Conservation (phyloP, 2,113 vertebrate genomes). For the Vanacampus margaritifer region DNA sequence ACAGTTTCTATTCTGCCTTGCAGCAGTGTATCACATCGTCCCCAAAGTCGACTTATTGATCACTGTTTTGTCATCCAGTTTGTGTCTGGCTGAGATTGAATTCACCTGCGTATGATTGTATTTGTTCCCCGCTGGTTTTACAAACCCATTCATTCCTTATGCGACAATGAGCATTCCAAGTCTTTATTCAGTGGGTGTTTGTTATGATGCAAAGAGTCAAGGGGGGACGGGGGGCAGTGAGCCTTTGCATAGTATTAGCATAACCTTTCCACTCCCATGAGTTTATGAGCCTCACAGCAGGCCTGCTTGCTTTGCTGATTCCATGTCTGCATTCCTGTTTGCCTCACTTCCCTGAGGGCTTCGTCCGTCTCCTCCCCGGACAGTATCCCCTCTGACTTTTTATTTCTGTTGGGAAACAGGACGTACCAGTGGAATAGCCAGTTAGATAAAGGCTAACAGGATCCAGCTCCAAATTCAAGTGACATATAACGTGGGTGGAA, state of each 20-base stretch:
- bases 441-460: neutral
- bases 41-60: slow-evolving; percentile 36
- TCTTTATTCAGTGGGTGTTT: slow-evolving; percentile 17
- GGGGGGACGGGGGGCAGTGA: slow-evolving; percentile 21
- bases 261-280: slow-evolving; percentile 51
- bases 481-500: neutral
- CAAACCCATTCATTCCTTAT: slow-evolving; percentile 7
- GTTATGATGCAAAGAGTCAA: slow-evolving; percentile 17
- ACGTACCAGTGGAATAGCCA: neutral
- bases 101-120: slow-evolving; percentile 7
- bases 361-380: slow-evolving; percentile 4
- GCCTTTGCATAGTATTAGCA: slow-evolving; percentile 38
- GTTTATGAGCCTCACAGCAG: slow-evolving; percentile 38
- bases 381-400: slow-evolving; percentile 9
- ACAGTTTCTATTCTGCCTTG: slow-evolving; percentile 10
- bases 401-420: slow-evolving; percentile 13
- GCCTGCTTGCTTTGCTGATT: slow-evolving; percentile 34
- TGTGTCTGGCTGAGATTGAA: slow-evolving; percentile 1
- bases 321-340: slow-evolving; percentile 35
- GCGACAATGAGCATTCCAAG: slow-evolving; percentile 2
- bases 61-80: slow-evolving; percentile 11
- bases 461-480: neutral
- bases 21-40: slow-evolving; percentile 18
- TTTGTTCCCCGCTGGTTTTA: slow-evolving; percentile 15
- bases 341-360: slow-evolving; percentile 20